Conservation (phyloP, 2,113 vertebrate genomes). For the Mormyrus iriodes region DNA sequence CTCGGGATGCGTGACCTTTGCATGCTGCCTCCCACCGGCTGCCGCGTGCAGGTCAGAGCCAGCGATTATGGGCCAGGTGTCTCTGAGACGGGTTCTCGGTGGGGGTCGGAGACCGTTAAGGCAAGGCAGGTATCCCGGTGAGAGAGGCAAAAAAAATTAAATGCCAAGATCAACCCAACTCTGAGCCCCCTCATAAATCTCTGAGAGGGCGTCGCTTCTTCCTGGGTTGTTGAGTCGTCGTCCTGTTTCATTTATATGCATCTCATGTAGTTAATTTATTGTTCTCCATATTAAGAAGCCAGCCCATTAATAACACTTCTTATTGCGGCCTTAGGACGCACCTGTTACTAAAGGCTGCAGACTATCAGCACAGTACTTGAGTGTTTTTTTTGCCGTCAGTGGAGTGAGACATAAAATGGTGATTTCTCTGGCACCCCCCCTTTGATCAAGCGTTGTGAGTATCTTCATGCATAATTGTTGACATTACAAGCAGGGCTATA, state of each 20-base stretch:
- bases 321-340: not conserved
- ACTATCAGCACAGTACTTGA: not conserved
- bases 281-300: not conserved
- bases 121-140: not conserved
- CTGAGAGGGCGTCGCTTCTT: not conserved
- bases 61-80: not conserved
- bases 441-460: not conserved
- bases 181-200: not conserved
- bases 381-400: not conserved
- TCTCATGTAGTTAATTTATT: not conserved
- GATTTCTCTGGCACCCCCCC: not conserved
- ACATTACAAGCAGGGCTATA: not conserved
- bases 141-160: not conserved
- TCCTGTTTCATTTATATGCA: not conserved
- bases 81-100: not conserved
- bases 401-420: not conserved
- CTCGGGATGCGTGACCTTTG: not conserved
- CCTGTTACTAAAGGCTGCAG: not conserved
- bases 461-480: not conserved
- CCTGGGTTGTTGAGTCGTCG: not conserved
- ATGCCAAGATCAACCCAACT: not conserved
- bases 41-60: constrained; percentile 1
- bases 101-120: not conserved
- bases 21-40: not conserved
- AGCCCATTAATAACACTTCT: not conserved